Conservation (phyloP, 2,113 vertebrate genomes). For the Tupaia tana region DNA sequence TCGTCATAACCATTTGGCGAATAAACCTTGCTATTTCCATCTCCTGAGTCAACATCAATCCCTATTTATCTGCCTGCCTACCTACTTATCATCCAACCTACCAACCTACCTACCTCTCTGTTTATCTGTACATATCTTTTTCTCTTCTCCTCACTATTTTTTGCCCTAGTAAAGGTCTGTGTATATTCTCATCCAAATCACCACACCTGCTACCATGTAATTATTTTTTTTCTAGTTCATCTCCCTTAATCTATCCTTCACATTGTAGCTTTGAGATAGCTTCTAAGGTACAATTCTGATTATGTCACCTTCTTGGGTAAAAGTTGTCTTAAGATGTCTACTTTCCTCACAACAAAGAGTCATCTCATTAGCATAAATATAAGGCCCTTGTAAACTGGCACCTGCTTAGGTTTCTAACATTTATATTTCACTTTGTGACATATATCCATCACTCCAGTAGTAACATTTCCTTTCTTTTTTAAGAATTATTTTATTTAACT, state of each 20-base stretch:
- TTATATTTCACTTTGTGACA: background rate
- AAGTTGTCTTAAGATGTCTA: background rate
- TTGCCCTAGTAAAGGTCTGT: background rate
- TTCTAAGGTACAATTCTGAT: background rate
- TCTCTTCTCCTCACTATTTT: background rate
- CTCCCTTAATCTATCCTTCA: background rate
- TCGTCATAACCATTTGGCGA: background rate
- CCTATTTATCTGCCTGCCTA: background rate
- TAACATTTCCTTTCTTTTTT: background rate
- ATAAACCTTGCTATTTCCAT: background rate
- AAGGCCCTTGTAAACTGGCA: background rate
- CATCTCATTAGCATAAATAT: background rate
- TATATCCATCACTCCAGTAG: background rate
- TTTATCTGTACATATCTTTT: fast-evolving
- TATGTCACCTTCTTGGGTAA: background rate
- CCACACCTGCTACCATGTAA: background rate
- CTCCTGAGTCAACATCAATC: background rate
- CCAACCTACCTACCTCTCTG: background rate
- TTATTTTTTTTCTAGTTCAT: background rate
- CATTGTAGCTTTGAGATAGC: background rate
- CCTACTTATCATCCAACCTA: background rate
- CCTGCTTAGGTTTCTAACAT: background rate
- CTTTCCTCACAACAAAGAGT: background rate
- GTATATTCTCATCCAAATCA: background rate
- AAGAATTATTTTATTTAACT: no score